These are phyloP conservation scores for Amphibalanus amphitrite DNA, from an alignment of 1,140 invertebrate species.

Conservation along the genomic window DNA sequence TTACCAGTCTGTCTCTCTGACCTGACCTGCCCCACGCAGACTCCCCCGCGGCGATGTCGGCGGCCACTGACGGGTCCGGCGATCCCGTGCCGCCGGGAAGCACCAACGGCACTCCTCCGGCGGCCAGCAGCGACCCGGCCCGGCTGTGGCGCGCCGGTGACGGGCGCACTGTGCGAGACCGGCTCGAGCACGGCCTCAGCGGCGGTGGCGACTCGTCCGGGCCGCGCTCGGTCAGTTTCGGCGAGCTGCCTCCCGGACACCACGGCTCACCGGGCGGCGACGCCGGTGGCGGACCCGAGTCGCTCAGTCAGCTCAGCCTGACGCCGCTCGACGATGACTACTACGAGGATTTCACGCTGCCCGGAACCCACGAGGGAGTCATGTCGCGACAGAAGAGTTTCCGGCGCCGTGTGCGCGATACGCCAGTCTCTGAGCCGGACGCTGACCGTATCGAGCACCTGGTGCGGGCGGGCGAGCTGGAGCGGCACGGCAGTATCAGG, in stretches of 20 bases:
- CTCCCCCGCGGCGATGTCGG: not conserved
- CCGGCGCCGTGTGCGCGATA: slow-evolving; percentile 22
- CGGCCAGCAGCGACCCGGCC: not conserved
- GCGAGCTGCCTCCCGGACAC: too few relatives aligned
- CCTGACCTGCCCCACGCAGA: not conserved
- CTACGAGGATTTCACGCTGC: slow-evolving; percentile 25
- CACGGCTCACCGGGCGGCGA: too few relatives aligned
- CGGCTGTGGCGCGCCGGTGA: not conserved
- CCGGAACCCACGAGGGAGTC: slow-evolving; percentile 24
- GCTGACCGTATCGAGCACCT: slow-evolving; percentile 23
- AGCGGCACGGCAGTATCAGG: slow-evolving; percentile 21
- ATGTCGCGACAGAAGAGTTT: slow-evolving; percentile 25
- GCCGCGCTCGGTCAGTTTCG: not conserved
- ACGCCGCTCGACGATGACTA: slow-evolving; percentile 23
- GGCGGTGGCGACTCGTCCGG: not conserved
- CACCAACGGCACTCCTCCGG: not conserved
- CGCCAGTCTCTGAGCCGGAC: slow-evolving; percentile 22
- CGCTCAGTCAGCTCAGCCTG: slow-evolving; percentile 16
- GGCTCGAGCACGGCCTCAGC: not conserved
- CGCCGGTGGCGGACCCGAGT: not conserved
- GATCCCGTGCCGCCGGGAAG: not conserved
- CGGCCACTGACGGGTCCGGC: not conserved
- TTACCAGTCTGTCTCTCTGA: too few relatives aligned
- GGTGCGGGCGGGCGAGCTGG: slow-evolving; percentile 21
- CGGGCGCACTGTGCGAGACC: not conserved